These are phyloP conservation scores for Diarsia mendica DNA, from an alignment of 2,888 invertebrate species.

Conservation along the genomic window DNA sequence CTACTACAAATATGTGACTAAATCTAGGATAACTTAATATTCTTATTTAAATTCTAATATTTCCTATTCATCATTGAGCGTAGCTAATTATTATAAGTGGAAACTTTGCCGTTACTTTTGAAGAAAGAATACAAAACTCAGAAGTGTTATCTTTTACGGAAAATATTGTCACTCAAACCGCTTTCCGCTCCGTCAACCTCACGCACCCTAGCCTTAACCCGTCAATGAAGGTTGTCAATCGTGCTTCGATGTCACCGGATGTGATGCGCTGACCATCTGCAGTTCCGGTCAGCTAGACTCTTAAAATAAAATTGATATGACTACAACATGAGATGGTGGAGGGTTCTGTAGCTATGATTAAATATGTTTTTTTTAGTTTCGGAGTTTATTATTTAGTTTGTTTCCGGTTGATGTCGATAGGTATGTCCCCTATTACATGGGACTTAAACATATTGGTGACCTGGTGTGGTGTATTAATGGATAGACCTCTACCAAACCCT, in stretches of 20 bases:
- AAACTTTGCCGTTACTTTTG: neutral
- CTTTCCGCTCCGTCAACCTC: slow-evolving; percentile 57
- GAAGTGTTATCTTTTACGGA: neutral
- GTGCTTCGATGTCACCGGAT: slow-evolving; percentile 81
- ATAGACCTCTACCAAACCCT: too few relatives aligned
- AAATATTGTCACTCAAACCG: neutral
- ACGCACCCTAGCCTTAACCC: slow-evolving; percentile 47
- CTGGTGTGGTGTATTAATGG: too few relatives aligned
- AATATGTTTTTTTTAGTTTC: neutral
- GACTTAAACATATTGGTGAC: too few relatives aligned
- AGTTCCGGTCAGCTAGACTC: slow-evolving; percentile 77
- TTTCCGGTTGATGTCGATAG: too few relatives aligned
- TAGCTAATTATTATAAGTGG: too few relatives aligned
- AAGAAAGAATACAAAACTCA: neutral
- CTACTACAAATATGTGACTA: too few relatives aligned
- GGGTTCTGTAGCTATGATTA: slow-evolving; percentile 50
- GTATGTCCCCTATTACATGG: too few relatives aligned
- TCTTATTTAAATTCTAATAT: too few relatives aligned
- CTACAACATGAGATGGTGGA: neutral
- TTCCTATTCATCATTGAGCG: too few relatives aligned
- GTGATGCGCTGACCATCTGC: slow-evolving; percentile 80
- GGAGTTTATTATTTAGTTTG: too few relatives aligned
- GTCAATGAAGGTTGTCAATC: slow-evolving; percentile 80
- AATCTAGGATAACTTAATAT: too few relatives aligned
- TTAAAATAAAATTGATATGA: slow-evolving; percentile 69